These are phyloP conservation scores for Amphipyra tragopoginis DNA, from an alignment of 2,888 invertebrate species.

Conservation along the genomic window DNA sequence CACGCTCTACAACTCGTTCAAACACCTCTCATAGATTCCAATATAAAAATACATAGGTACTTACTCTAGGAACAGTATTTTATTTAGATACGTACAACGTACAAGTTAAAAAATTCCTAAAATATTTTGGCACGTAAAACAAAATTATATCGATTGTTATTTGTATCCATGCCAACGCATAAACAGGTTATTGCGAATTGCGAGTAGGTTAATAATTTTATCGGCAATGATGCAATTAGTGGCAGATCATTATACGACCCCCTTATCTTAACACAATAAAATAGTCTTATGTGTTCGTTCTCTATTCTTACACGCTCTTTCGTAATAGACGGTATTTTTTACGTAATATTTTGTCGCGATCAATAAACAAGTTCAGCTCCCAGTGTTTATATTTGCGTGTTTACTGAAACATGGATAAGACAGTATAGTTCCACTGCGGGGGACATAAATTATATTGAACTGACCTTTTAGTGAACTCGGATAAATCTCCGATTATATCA, in stretches of 20 bases:
- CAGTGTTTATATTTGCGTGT: constrained; percentile 56
- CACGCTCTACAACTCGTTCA: neutral
- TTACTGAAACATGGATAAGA: constrained; percentile 64
- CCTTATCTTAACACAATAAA: constrained; percentile 58
- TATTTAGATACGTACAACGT: constrained; percentile 14
- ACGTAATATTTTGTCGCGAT: constrained; percentile 42
- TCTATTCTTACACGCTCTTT: constrained; percentile 36
- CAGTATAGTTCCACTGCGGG: constrained; percentile 71
- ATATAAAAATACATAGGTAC: constrained; percentile 19
- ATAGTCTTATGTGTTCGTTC: constrained; percentile 39
- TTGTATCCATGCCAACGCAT: constrained; percentile 60
- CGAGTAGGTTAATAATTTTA: constrained; percentile 42
- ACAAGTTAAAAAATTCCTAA: constrained; percentile 23
- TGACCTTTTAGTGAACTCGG: constrained; percentile 82
- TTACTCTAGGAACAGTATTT: constrained; percentile 2
- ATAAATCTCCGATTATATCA: constrained; percentile 76
- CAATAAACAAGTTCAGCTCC: constrained; percentile 47
- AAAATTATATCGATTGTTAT: constrained; percentile 52
- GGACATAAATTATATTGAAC: constrained; percentile 70
- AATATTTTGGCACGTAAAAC: constrained; percentile 41
- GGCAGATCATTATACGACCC: constrained; percentile 53
- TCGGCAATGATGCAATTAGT: constrained; percentile 62
- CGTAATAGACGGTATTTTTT: constrained; percentile 40
- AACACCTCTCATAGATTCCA: constrained; percentile 7
- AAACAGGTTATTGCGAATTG: constrained; percentile 40